Conservation (phyloP, 2,797 vertebrate genomes). For the Enteromius viviparus region DNA sequence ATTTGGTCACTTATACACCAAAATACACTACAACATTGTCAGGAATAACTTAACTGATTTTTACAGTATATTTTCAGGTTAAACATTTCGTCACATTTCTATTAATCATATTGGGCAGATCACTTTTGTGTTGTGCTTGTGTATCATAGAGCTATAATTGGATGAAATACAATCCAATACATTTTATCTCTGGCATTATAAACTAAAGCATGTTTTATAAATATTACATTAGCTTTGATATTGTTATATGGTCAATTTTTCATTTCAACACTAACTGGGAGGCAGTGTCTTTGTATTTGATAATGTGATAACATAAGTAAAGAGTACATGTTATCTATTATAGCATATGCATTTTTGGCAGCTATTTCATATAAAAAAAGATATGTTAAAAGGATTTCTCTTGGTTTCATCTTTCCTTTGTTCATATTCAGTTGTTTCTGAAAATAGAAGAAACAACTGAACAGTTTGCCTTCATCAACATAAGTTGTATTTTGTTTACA, state of each 20-base stretch:
- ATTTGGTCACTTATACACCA: slow-evolving; percentile 2
- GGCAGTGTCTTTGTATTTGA: slow-evolving; percentile 73
- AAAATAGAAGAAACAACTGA: neutral
- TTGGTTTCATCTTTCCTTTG: neutral
- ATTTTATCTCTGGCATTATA: slow-evolving; percentile 68
- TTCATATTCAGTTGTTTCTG: neutral
- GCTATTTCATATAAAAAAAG: slow-evolving; percentile 70
- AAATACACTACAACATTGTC: neutral
- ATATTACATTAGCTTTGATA: slow-evolving; percentile 72
- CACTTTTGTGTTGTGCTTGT: slow-evolving; percentile 46
- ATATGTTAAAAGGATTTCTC: slow-evolving; percentile 48
- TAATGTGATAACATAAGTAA: slow-evolving; percentile 69
- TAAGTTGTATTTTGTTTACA: slow-evolving; percentile 20
- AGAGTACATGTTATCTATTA: slow-evolving; percentile 66
- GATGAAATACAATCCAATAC: slow-evolving; percentile 59
- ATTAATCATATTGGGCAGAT: slow-evolving; percentile 26
- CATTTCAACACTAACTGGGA: slow-evolving; percentile 62
- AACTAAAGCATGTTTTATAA: slow-evolving; percentile 78
- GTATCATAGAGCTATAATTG: slow-evolving; percentile 48
- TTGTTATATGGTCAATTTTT: slow-evolving; percentile 62
- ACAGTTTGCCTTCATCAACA: neutral
- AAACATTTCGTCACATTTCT: neutral
- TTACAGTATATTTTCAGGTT: neutral
- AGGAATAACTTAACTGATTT: neutral
- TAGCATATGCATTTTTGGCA: slow-evolving; percentile 75